A percentile compares a stretch with the other conserved stretches of the same genome.
Evolutionary conservation across 1,140 invertebrate species (phyloP).

Genomic region (Latrodectus geometricus): DNA sequence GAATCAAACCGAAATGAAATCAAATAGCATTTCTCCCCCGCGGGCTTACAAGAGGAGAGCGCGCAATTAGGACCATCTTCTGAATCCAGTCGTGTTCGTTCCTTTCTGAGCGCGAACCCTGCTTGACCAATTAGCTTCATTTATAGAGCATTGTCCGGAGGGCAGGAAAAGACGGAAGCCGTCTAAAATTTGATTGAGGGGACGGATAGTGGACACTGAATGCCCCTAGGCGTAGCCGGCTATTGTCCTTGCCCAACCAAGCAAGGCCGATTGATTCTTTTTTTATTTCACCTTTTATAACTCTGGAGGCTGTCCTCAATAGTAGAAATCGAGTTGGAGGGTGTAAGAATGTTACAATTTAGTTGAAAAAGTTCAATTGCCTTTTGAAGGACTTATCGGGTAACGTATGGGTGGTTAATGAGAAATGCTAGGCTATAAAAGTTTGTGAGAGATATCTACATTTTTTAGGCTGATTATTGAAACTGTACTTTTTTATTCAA

Average conservation of each 20-base stretch:
- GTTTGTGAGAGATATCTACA: too few relatives aligned
- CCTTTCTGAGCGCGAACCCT: slow-evolving; percentile 5
- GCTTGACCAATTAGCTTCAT: slow-evolving; percentile 54
- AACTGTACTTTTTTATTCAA: too few relatives aligned
- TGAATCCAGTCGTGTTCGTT: neutral
- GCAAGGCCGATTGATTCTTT: slow-evolving; percentile 50
- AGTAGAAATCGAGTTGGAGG: neutral
- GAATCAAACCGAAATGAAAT: neutral
- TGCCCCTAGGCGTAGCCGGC: slow-evolving; percentile 30
- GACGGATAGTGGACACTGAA: slow-evolving; percentile 35
- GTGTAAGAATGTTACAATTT: slow-evolving; percentile 58
- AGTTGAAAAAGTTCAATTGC: slow-evolving; percentile 32
- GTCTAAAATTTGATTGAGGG: slow-evolving; percentile 26
- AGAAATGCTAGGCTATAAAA: too few relatives aligned
- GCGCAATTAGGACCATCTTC: neutral
- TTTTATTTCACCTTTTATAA: neutral
- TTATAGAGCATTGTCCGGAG: slow-evolving; percentile 54
- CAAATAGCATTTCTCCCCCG: neutral
- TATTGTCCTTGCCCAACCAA: slow-evolving; percentile 59
- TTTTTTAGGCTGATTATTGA: too few relatives aligned
- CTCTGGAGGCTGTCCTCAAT: slow-evolving; percentile 35
- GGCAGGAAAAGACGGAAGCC: slow-evolving; percentile 55
- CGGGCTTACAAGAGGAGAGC: neutral
- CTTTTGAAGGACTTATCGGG: neutral
- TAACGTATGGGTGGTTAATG: neutral